These are phyloP conservation scores for Nephrotoma appendiculata DNA, from an alignment of 2,888 invertebrate species.

Conservation along the genomic window DNA sequence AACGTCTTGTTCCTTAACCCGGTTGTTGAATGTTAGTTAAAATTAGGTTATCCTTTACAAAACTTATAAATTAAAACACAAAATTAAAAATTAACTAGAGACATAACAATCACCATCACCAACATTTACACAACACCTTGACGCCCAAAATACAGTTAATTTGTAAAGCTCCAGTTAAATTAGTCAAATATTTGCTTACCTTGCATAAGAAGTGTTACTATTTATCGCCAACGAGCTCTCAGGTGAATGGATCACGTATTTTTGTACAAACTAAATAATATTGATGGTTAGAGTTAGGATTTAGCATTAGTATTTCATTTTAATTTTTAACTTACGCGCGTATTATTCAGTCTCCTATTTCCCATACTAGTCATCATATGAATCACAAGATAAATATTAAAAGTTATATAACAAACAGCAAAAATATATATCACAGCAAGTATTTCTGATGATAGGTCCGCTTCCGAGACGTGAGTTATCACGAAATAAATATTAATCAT, in stretches of 20 bases:
- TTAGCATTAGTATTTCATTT: not conserved
- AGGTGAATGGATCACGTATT: not conserved
- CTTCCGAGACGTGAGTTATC: conserved; percentile 38
- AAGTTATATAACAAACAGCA: conserved; percentile 50
- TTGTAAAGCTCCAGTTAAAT: not conserved
- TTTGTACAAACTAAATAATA: conserved; percentile 2
- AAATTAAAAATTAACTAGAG: not conserved
- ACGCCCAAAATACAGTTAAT: not conserved
- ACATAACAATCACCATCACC: not conserved
- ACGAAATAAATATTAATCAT: conserved; percentile 70
- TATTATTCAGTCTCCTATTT: conserved; percentile 35
- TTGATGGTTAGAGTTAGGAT: not conserved
- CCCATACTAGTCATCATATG: conserved; percentile 57
- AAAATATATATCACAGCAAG: conserved; percentile 37
- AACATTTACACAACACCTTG: not conserved
- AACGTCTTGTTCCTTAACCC: not conserved
- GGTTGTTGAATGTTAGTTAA: not conserved
- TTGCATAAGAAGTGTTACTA: not conserved
- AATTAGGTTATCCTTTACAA: not conserved
- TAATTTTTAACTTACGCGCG: conserved; percentile 32
- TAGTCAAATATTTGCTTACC: not conserved
- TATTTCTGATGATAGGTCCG: conserved; percentile 31
- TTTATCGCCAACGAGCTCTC: not conserved
- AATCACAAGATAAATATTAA: conserved; percentile 59
- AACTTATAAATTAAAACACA: not conserved